Evolutionary conservation across 2,888 invertebrate species (phyloP).

Genomic region (Pharmacophagus antenor): DNA sequence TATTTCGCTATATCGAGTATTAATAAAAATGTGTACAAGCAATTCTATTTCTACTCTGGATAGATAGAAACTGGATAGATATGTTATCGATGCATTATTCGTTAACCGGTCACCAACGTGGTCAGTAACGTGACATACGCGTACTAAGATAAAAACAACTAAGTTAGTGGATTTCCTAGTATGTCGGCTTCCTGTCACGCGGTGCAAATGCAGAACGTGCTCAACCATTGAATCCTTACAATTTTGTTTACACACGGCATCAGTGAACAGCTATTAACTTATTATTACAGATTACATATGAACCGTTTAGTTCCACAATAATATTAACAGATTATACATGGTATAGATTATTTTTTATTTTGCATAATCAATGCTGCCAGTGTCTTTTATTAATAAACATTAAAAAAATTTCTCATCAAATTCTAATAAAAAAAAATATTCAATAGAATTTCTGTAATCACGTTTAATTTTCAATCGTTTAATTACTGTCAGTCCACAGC

Average conservation of each 20-base stretch:
- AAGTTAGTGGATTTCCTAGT: background rate
- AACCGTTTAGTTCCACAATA: background rate
- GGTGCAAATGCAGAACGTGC: background rate
- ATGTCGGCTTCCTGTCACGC: background rate
- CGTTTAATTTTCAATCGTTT: too few relatives aligned
- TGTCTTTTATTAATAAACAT: background rate
- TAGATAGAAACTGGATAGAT: background rate
- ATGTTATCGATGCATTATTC: background rate
- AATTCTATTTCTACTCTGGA: background rate
- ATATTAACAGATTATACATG: background rate
- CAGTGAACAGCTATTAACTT: background rate
- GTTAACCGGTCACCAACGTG: background rate
- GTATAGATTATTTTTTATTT: background rate
- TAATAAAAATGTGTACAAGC: background rate
- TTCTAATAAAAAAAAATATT: too few relatives aligned
- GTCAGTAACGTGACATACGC: conserved; percentile 6
- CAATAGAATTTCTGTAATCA: too few relatives aligned
- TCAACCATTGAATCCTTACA: background rate
- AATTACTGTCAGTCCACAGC: too few relatives aligned
- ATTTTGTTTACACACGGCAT: background rate
- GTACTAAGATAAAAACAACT: background rate
- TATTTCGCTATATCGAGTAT: too few relatives aligned
- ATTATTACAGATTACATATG: background rate
- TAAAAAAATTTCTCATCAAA: too few relatives aligned
- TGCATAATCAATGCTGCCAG: background rate